phyloP scores from a whole-genome alignment of 37 sponge, comb jelly and placozoan genomes.

The Aplysina aerophoba region DNA sequence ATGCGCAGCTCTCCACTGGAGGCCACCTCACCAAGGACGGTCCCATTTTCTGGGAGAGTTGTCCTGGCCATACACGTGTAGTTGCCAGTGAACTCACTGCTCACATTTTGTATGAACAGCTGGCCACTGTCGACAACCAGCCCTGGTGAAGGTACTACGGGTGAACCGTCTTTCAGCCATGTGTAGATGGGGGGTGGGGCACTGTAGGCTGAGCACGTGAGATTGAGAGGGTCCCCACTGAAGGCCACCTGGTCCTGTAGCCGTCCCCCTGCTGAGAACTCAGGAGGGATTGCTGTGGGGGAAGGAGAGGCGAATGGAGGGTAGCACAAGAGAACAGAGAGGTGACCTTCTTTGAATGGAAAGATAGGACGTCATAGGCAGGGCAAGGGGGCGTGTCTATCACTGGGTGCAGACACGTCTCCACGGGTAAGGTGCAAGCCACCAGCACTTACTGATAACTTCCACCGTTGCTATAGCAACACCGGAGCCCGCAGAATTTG shows the following conservation, averaged over 20 bases:
- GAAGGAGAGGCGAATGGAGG: not conserved
- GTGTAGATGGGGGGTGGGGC: constrained; percentile 6
- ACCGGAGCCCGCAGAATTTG: not conserved
- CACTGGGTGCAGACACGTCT: no score
- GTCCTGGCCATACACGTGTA: not conserved
- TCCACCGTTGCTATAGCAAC: not conserved
- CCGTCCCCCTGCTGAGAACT: not conserved
- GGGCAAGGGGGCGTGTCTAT: no score
- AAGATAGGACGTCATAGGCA: no score
- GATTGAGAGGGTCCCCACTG: not conserved
- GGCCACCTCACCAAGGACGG: not conserved
- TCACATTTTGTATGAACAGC: not conserved
- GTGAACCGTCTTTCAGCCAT: not conserved
- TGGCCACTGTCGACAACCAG: not conserved
- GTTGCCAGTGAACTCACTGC: not conserved
- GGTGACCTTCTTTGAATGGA: no score
- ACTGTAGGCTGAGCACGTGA: not conserved
- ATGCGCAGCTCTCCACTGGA: not conserved
- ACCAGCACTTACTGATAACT: not conserved
- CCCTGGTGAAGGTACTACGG: not conserved
- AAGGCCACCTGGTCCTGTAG: constrained; percentile 1
- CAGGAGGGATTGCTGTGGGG: not conserved
- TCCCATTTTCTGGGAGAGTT: not conserved
- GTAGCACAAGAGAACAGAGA: no score
- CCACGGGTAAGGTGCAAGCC: no score